A percentile compares a stretch with the other conserved stretches of the same genome.
These are phyloP conservation scores for Bujurquina vittata DNA, from an alignment of 2,113 vertebrate species.

Conservation along the genomic window DNA sequence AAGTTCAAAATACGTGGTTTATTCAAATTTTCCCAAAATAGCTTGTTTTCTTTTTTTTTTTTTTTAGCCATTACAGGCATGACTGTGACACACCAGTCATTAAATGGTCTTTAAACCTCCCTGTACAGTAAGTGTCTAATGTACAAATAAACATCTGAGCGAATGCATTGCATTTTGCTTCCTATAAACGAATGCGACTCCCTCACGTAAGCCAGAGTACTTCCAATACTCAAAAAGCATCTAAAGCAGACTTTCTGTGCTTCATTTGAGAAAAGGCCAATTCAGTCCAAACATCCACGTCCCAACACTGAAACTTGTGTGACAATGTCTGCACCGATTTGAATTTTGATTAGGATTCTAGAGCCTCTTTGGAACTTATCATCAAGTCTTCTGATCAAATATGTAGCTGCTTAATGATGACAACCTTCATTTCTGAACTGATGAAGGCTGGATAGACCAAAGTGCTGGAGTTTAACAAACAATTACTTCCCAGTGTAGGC, in stretches of 20 bases:
- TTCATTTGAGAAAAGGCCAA: not conserved
- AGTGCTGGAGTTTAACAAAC: too few relatives aligned
- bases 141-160: rapidly evolving
- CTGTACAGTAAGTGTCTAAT: not conserved
- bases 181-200: not conserved
- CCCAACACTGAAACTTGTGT: not conserved
- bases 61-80: not conserved
- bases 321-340: too few relatives aligned
- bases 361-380: not conserved
- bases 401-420: not conserved
- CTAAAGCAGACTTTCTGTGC: not conserved
- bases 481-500: not conserved
- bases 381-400: not conserved
- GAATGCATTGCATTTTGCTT: too few relatives aligned
- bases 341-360: too few relatives aligned
- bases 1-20: too few relatives aligned
- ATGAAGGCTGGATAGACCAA: rapidly evolving
- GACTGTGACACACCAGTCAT: not conserved
- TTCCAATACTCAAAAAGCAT: not conserved
- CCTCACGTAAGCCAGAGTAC: not conserved
- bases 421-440: not conserved
- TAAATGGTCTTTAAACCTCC: not conserved
- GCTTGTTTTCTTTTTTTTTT: too few relatives aligned
- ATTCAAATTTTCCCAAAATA: too few relatives aligned
- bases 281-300: not conserved